Evolutionary conservation across 2,888 invertebrate genomes (phyloP).

Genomic region (Arrhopalites spinosus): DNA sequence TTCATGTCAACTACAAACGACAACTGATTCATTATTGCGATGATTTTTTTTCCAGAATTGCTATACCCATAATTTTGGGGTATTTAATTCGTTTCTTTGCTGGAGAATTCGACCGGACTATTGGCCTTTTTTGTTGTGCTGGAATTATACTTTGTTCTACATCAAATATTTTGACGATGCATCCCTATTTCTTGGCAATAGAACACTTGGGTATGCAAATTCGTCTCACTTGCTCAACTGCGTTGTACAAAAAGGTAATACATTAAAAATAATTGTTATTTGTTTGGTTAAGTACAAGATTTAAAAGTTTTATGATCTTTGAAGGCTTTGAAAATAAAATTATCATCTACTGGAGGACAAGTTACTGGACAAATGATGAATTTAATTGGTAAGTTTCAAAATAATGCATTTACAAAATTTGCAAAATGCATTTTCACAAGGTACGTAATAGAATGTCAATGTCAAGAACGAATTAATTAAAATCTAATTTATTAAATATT

Average conservation of each 20-base stretch:
- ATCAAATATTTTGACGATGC: constrained; percentile 56
- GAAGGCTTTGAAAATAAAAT: constrained; percentile 75
- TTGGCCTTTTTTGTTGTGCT: constrained; percentile 60
- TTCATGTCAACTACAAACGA: background rate
- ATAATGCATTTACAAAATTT: too few species aligned
- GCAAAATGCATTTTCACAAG: too few species aligned
- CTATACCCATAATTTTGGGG: constrained; percentile 53
- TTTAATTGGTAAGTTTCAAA: constrained; percentile 60
- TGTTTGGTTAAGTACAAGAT: too few species aligned
- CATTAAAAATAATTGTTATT: background rate
- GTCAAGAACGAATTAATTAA: too few species aligned
- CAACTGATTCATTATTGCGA: too few species aligned
- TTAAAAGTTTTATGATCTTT: constrained; percentile 24
- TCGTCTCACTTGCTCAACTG: constrained; percentile 78
- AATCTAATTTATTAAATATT: too few species aligned
- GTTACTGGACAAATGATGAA: constrained; percentile 93
- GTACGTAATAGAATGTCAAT: too few species aligned
- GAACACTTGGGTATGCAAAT: constrained; percentile 77
- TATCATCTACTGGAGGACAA: constrained; percentile 81
- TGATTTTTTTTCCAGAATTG: constrained; percentile 48
- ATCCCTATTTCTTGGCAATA: constrained; percentile 63
- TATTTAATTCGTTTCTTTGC: constrained; percentile 52
- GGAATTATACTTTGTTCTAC: constrained; percentile 54
- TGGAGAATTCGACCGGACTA: constrained; percentile 44
- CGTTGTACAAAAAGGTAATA: constrained; percentile 82